Evolutionary conservation across 2,113 vertebrate genomes (phyloP), one percentile per base, ranked within the genome.

Genomic region (Hepsetus odoe): DNA sequence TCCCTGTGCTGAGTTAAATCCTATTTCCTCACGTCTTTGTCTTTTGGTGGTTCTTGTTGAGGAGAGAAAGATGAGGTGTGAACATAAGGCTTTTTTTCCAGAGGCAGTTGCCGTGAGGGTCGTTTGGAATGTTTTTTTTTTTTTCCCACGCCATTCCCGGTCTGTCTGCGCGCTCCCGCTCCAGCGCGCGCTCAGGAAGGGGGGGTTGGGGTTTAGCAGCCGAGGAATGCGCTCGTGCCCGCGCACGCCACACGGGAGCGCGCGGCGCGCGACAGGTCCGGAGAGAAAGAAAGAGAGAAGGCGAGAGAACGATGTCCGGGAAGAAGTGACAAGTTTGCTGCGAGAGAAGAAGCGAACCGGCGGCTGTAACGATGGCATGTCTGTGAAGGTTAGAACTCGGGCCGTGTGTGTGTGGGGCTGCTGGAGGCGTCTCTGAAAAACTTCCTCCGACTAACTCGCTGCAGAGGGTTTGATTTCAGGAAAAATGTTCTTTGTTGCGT

Each of bases 211-310:
- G 70, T 69, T 84, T 81, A 84, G 86, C 80, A 83, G 88, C 81
- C 81, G 84, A 85, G 92, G 92, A 93, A 94, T 94, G 93, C 90
- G 61, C 40, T 14, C 74, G 73, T 46, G 84, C 91, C 90, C 85
- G 51, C 84, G 83, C 84, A 82, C 85, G 82, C 85, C 44, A 64
- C 72, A 46, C 86, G 81, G 88, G 88, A 84, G 76, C 89, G 82
- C 77, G 82, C 81, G 75, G 62, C 73, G 33, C 84, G 80, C 88
- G 85, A 83, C 90, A 90, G 90, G 90, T 92, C 88, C 89, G 88
- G 72, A 83, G 89, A 72, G 44, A 18, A 80, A 68, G 72, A 59
- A 73, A 65, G 79, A 72, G 80, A 69, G 83, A 83, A 87, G 88
- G 82, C 79, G 24, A 12, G 76, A 82, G 90, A 89, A 83, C 78